Evolutionary conservation across 2,888 invertebrate species (phyloP).

Genomic region (Mayetiola destructor): DNA sequence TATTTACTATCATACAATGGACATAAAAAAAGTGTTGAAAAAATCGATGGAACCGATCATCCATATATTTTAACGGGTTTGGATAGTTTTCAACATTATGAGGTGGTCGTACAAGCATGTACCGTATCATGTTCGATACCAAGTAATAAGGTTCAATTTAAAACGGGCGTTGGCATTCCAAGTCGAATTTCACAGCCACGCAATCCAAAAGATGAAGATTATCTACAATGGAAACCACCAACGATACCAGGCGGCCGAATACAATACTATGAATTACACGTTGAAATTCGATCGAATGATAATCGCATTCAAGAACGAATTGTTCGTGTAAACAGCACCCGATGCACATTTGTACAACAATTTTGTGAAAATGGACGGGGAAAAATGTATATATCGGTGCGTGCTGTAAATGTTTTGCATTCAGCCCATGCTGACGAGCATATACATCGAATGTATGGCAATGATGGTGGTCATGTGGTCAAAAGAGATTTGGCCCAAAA

Average conservation of each 20-base stretch:
- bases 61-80: slow-evolving; percentile 13
- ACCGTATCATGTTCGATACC: slow-evolving; percentile 15
- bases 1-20: slow-evolving; percentile 16
- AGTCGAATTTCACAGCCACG: slow-evolving; percentile 13
- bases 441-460: background rate
- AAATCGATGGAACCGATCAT: background rate
- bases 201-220: background rate
- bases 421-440: slow-evolving; percentile 8
- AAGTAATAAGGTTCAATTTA: slow-evolving; percentile 15
- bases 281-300: background rate
- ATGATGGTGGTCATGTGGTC: no score
- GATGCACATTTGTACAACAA: slow-evolving; percentile 9
- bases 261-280: slow-evolving; percentile 37
- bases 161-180: slow-evolving; percentile 16
- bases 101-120: slow-evolving; percentile 16
- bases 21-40: background rate
- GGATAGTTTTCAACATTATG: slow-evolving; percentile 15
- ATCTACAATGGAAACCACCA: slow-evolving; percentile 37
- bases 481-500: background rate
- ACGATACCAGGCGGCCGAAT: slow-evolving; percentile 36
- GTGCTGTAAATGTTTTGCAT: slow-evolving; percentile 17
- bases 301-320: background rate
- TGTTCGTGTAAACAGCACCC: slow-evolving; percentile 3
- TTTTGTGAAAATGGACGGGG: slow-evolving; percentile 11
- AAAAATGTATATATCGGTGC: slow-evolving; percentile 15